Base-by-base conservation (phyloP, 1,140 invertebrate species). In the Rhizoglyphus robini region DNA sequence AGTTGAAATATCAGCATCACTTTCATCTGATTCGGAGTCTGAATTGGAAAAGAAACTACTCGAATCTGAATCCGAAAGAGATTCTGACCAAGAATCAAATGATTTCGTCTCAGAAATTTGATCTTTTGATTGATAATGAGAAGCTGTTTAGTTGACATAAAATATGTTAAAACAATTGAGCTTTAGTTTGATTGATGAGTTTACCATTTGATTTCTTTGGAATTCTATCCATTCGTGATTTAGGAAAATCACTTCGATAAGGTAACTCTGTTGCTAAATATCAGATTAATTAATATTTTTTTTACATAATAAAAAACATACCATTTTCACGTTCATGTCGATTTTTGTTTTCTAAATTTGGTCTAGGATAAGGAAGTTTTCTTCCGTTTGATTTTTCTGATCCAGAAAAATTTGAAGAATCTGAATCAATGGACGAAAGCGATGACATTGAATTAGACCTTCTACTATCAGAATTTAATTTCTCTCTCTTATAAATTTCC, bases 31-130 rank as follows among this genome's bases (percentile, higher is more conserved):
- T n/a, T n/a, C n/a, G 13, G 78, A 77, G 66, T 79, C 47, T 47
- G 67, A 68, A 36, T n/a, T 78, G 34, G 75, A 79, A 0, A 77
- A 79, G 31, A 78, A 77, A 47, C 77, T 79, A 54, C 76, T 78
- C n/a, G 78, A 80, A 4, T 77, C 79, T 3, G 65, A 66, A 30
- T 77, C 78, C 36, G 41, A 49, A 36, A 64, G n/a, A 13, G 77
- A 78, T 65, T 77, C 78, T 59, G 76, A 78, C 31, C 73, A 74
- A 2, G 76, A 79, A 25, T 48, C 54, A n/a, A 48, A 64, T 20
- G 58, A 60, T 46, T 60, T 60, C 2, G 27, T 27, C 36, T 54
- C 51, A 8, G 51, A 54, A 25, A 54, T 23, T 11, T 23, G 51
- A 54, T 54, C 51, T 25, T 54, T 54, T 54, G 51, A 11, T 54